These are phyloP conservation scores for Catocala fraxini DNA, from an alignment of 2,888 invertebrate genomes.

Conservation along the genomic window DNA sequence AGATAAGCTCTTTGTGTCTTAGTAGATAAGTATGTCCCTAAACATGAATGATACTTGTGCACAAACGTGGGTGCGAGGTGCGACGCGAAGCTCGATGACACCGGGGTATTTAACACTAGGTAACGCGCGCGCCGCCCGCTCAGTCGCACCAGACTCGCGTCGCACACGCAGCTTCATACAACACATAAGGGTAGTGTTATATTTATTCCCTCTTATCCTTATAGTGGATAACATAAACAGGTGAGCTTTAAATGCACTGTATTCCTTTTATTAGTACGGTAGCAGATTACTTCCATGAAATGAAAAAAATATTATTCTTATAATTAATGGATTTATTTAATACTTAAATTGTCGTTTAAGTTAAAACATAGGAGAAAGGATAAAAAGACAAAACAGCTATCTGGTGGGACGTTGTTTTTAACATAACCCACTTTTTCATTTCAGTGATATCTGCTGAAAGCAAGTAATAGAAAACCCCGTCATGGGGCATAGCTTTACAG, in stretches of 20 bases:
- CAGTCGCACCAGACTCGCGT: conserved; percentile 75
- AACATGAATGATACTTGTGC: conserved; percentile 62
- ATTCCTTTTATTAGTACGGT: neutral
- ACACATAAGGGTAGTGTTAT: conserved; percentile 50
- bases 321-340: too few relatives aligned
- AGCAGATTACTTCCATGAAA: too few relatives aligned
- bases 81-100: conserved; percentile 74
- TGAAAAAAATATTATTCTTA: too few relatives aligned
- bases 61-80: conserved; percentile 73
- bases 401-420: neutral
- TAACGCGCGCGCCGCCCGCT: conserved; percentile 73
- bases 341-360: too few relatives aligned
- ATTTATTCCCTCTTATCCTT: conserved; percentile 33
- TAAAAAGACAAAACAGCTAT: too few relatives aligned
- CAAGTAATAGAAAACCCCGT: conserved; percentile 66
- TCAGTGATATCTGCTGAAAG: conserved; percentile 56
- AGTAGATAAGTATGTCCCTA: conserved; percentile 50
- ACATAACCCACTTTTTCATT: conserved; percentile 30
- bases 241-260: conserved; percentile 34
- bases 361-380: too few relatives aligned
- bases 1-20: conserved; percentile 8
- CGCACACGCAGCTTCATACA: conserved; percentile 65
- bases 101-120: conserved; percentile 83
- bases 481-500: conserved; percentile 73
- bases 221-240: conserved; percentile 38